Evolutionary conservation across 2,797 vertebrate species (phyloP).

Genomic region (Melanotaenia trifasciata): DNA sequence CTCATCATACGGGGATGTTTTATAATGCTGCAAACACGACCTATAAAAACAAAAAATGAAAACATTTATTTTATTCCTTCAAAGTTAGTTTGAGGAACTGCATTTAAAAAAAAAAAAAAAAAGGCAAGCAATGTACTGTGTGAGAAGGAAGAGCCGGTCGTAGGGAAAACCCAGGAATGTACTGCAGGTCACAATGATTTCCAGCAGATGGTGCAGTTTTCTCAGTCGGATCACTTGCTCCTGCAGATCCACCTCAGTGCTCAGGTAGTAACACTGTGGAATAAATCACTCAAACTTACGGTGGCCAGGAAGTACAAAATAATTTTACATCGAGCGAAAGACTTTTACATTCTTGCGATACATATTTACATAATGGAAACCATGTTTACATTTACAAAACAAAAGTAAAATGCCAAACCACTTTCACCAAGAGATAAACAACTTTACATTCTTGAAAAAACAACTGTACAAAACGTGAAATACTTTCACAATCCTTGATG

Average conservation of each 20-base stretch:
- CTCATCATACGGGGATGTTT: slow-evolving; percentile 88
- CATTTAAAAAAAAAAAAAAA: not conserved
- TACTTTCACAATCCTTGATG: too few species aligned
- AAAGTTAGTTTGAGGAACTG: not conserved
- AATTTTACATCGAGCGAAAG: too few species aligned
- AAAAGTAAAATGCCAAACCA: too few species aligned
- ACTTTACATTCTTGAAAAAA: too few species aligned
- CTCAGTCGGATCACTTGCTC: slow-evolving; percentile 90
- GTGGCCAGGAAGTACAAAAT: too few species aligned
- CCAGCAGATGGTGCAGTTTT: slow-evolving; percentile 96
- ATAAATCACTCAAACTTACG: slow-evolving; percentile 19
- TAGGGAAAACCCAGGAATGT: slow-evolving; percentile 90
- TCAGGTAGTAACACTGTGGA: slow-evolving; percentile 90
- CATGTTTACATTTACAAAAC: too few species aligned
- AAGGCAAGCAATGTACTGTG: slow-evolving; percentile 84
- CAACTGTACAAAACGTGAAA: too few species aligned
- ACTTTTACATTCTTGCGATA: too few species aligned
- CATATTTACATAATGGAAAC: too few species aligned
- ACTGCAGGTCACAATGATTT: slow-evolving; percentile 89
- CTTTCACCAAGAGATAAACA: too few species aligned
- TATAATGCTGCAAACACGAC: slow-evolving; percentile 93
- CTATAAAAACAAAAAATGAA: slow-evolving; percentile 67
- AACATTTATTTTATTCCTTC: not conserved
- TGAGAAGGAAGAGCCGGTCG: slow-evolving; percentile 91
- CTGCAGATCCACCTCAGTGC: slow-evolving; percentile 87